Percentiles rank a stretch among this genome's conserved stretches.
These are phyloP conservation scores for Gadus macrocephalus DNA, from an alignment of 2,113 vertebrate genomes.

Conservation along the genomic window DNA sequence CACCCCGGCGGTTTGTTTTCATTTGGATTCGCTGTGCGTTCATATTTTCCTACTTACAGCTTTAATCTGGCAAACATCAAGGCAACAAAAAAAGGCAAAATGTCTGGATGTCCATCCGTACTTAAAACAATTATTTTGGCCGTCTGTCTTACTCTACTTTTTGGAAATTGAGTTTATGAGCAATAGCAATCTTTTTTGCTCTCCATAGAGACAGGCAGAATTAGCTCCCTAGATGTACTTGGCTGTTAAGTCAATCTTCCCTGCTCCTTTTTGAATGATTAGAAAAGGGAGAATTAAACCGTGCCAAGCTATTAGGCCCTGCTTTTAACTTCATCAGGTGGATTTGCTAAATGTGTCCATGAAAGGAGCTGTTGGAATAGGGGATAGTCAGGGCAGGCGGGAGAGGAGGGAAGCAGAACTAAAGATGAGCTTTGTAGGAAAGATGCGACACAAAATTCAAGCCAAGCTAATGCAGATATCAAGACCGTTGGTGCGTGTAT, in stretches of 20 bases:
- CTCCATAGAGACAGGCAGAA: conserved; percentile 26
- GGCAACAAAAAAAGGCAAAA: not conserved
- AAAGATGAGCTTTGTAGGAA: conserved; percentile 14
- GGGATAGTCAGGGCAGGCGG: not conserved
- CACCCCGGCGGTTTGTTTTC: not conserved
- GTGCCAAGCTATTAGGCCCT: conserved; percentile 21
- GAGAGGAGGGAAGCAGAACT: not conserved
- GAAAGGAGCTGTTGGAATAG: conserved; percentile 8
- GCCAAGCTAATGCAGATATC: not conserved
- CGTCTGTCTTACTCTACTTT: too few relatives aligned
- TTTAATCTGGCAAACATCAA: not conserved
- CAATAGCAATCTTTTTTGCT: not conserved
- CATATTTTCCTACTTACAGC: not conserved
- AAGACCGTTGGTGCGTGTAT: conserved; percentile 3
- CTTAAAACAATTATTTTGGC: too few relatives aligned
- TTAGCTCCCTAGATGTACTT: conserved; percentile 27
- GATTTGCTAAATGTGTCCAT: conserved; percentile 10
- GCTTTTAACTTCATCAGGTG: conserved; percentile 28
- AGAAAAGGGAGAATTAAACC: conserved; percentile 21
- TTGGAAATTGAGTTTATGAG: too few relatives aligned
- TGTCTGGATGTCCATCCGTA: too few relatives aligned
- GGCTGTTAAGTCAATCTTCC: conserved; percentile 27
- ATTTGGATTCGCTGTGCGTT: not conserved
- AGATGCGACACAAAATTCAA: conserved; percentile 11
- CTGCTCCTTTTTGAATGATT: conserved; percentile 40